A percentile compares a stretch with the other conserved stretches of the same genome.
phyloP scores from a whole-genome alignment of 2,113 vertebrate genomes.

The Silurus meridionalis region DNA sequence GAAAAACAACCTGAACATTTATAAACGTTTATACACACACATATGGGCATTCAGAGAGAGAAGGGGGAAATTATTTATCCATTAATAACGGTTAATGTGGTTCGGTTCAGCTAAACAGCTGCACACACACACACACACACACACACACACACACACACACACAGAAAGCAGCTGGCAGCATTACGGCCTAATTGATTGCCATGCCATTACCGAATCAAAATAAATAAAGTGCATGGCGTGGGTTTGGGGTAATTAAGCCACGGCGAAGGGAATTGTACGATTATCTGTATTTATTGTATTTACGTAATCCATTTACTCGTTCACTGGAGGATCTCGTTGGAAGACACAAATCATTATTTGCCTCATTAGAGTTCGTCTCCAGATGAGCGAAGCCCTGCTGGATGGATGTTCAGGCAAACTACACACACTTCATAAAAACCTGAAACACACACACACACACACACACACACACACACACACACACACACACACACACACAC shows the following conservation, averaged over 20 bases:
- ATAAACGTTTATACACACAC: neutral
- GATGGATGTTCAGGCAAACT: constrained; percentile 20
- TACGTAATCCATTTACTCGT: constrained; percentile 81
- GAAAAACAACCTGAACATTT: neutral
- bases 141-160: constrained; percentile 57
- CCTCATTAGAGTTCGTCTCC: constrained; percentile 75
- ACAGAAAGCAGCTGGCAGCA: constrained; percentile 65
- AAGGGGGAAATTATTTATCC: constrained; percentile 48
- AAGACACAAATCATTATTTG: constrained; percentile 78
- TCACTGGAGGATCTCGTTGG: constrained; percentile 71
- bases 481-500: neutral
- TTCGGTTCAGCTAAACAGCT: constrained; percentile 50
- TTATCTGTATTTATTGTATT: constrained; percentile 81
- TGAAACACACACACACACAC: neutral
- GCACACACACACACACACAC: constrained; percentile 50
- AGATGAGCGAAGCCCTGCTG: constrained; percentile 63
- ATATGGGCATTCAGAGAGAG: constrained; percentile 14
- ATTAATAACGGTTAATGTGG: constrained; percentile 51
- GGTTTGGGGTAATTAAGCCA: constrained; percentile 75
- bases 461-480: neutral
- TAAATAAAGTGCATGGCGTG: constrained; percentile 76
- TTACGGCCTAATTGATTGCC: constrained; percentile 75
- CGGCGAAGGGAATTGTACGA: constrained; percentile 76
- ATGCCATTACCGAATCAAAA: constrained; percentile 75
- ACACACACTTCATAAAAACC: constrained; percentile 1